A percentile compares a stretch with the other conserved stretches of the same genome.
Conservation (phyloP, 2,797 vertebrate species). For the Oceanodroma leucorhoa region DNA sequence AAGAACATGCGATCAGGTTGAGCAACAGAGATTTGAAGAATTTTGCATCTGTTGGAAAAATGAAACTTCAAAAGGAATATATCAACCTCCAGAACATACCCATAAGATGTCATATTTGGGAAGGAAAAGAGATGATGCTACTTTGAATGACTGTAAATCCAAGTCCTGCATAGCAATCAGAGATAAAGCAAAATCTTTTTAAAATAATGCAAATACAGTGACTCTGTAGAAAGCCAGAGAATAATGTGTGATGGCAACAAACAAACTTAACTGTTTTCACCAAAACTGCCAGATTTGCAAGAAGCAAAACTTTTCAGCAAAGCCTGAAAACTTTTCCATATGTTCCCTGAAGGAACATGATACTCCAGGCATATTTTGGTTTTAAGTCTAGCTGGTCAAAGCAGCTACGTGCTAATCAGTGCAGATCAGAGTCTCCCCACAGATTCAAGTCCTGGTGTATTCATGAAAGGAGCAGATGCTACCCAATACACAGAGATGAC, state of each 20-base stretch:
- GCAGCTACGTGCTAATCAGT: neutral
- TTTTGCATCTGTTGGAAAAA: neutral
- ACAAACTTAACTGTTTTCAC: neutral
- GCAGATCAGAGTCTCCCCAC: neutral
- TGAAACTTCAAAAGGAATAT: neutral
- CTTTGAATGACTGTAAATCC: neutral
- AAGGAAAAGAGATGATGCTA: neutral
- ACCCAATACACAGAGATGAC: neutral
- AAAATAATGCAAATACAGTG: neutral
- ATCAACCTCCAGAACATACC: neutral
- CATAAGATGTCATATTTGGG: neutral
- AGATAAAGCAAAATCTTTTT: neutral
- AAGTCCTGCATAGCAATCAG: neutral
- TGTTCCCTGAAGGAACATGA: neutral
- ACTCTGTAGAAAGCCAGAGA: neutral
- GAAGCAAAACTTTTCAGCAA: neutral
- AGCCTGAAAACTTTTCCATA: neutral
- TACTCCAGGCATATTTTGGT: neutral
- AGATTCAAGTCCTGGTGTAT: neutral
- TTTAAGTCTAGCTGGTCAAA: neutral
- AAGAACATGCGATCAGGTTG: neutral
- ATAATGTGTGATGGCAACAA: neutral
- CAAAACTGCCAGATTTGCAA: neutral
- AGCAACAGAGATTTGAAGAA: neutral
- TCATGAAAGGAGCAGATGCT: neutral